Percentiles rank a stretch among this genome's conserved stretches.
Conservation (phyloP, 2,113 vertebrate species). For the Cyprinus carpio region DNA sequence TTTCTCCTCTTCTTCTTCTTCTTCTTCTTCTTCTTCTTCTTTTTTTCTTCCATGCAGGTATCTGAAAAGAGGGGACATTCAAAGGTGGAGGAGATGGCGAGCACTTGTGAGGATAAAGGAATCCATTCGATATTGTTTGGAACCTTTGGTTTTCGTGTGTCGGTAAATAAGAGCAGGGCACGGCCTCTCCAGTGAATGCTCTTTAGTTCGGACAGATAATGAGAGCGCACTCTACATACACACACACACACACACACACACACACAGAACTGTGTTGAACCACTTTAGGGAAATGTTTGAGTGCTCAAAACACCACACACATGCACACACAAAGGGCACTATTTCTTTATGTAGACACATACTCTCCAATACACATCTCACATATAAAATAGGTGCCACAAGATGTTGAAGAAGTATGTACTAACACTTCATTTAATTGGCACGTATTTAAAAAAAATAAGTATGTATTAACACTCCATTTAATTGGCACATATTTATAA, state of each 20-base stretch:
- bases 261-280: constrained; percentile 69
- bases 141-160: constrained; percentile 75
- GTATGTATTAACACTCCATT: background rate
- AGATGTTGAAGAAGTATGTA: constrained; percentile 1
- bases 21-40: constrained; percentile 68
- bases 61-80: constrained; percentile 72
- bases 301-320: constrained; percentile 43
- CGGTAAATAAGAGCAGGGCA: constrained; percentile 76
- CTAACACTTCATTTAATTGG: background rate
- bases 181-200: constrained; percentile 77
- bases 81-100: constrained; percentile 67
- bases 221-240: constrained; percentile 70
- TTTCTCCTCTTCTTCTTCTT: constrained; percentile 69
- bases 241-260: constrained; percentile 72
- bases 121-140: constrained; percentile 75
- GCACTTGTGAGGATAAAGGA: constrained; percentile 79
- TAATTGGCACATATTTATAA: background rate
- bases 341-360: constrained; percentile 29
- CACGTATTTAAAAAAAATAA: background rate
- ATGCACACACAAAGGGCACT: constrained; percentile 44
- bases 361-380: constrained; percentile 28
- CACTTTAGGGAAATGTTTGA: constrained; percentile 70
- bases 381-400: constrained; percentile 19
- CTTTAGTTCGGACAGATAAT: constrained; percentile 74
- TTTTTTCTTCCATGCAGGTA: constrained; percentile 75